phyloP scores from a whole-genome alignment of 1,140 invertebrate species.

The Saccostrea echinata region DNA sequence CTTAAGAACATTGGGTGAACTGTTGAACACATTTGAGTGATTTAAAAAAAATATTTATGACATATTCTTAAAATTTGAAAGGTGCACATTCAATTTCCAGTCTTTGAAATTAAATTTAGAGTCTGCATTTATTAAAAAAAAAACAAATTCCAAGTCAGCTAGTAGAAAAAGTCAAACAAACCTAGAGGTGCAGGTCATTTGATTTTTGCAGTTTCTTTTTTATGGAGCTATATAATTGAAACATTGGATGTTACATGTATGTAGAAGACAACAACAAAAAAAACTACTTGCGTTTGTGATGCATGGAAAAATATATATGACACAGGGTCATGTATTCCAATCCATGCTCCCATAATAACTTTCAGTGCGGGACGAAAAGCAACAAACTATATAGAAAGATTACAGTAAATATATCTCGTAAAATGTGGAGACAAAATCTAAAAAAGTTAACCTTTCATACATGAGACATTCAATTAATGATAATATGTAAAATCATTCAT shows the following conservation, averaged over 20 bases:
- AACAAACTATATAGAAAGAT: neutral
- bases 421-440: neutral
- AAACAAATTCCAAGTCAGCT: too few relatives aligned
- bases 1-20: neutral
- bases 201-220: too few relatives aligned
- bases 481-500: neutral
- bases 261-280: neutral
- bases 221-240: neutral
- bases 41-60: neutral
- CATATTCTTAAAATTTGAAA: neutral
- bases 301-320: too few relatives aligned
- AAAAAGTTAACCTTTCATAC: constrained; percentile 6
- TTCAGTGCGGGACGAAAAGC: neutral
- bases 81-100: neutral
- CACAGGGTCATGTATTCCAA: too few relatives aligned
- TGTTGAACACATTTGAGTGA: neutral
- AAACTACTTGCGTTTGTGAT: neutral
- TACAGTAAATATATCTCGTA: neutral
- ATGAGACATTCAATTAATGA: constrained; percentile 30
- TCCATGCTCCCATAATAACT: neutral
- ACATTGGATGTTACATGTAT: neutral
- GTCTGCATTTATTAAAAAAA: too few relatives aligned
- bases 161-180: too few relatives aligned
- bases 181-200: too few relatives aligned
- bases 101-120: too few relatives aligned